Percentiles rank a stretch among this genome's conserved stretches.
Conservation (phyloP, 2,113 vertebrate species). For the Phasianus colchicus region DNA sequence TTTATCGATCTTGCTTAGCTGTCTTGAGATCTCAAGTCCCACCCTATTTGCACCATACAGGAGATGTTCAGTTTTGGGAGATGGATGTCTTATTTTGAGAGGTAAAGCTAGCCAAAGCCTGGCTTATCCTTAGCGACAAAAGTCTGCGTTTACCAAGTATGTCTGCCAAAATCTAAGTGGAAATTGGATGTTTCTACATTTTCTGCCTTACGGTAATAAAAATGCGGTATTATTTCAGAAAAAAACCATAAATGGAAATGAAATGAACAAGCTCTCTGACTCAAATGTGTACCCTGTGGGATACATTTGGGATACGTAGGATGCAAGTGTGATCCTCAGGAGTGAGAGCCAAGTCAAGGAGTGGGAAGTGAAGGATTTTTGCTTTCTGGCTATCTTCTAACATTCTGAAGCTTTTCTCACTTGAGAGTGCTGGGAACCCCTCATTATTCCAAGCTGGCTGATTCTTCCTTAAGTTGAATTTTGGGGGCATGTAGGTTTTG, state of each 20-base stretch:
- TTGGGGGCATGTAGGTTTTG: neutral
- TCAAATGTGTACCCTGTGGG: neutral
- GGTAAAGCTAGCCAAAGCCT: neutral
- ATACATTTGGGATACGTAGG: too few species aligned
- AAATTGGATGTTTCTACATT: fast-evolving
- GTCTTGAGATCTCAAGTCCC: neutral
- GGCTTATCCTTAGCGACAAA: neutral
- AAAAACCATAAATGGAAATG: neutral
- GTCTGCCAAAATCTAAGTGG: neutral
- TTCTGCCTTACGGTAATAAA: neutral
- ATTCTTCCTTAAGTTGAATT: fast-evolving
- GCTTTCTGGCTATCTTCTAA: neutral
- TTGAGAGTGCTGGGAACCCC: neutral
- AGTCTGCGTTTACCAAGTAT: neutral
- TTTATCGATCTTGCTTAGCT: fast-evolving
- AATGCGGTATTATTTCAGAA: fast-evolving
- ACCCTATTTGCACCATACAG: neutral
- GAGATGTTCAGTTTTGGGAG: neutral
- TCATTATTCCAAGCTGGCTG: neutral
- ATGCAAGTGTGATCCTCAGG: neutral
- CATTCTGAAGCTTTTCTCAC: neutral
- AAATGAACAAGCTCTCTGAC: neutral
- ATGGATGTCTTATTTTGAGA: fast-evolving
- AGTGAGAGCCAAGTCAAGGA: neutral
- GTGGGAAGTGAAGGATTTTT: neutral